A percentile compares a stretch with the other conserved stretches of the same genome.
Conservation (phyloP, 2,797 vertebrate genomes). For the Typhlichthys eigenmanni region DNA sequence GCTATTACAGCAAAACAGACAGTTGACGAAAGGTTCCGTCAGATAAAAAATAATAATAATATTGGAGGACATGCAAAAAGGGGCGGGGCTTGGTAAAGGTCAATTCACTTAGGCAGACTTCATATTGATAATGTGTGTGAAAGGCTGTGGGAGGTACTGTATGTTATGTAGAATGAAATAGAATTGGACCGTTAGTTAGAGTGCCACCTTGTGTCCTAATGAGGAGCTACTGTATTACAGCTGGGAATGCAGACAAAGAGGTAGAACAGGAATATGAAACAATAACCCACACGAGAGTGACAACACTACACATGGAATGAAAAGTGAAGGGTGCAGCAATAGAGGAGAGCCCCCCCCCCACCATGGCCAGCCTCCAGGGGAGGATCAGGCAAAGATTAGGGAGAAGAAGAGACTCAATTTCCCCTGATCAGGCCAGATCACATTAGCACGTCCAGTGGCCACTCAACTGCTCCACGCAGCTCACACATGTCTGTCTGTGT, state of each 20-base stretch:
- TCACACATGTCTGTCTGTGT: slow-evolving; percentile 54
- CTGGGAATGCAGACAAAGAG: neutral
- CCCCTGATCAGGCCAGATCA: slow-evolving; percentile 57
- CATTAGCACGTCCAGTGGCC: slow-evolving; percentile 59
- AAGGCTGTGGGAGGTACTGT: too few species aligned
- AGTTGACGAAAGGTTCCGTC: too few species aligned
- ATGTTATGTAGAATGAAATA: too few species aligned
- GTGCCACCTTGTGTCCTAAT: too few species aligned
- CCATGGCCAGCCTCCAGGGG: slow-evolving; percentile 43
- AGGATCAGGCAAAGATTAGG: slow-evolving; percentile 59
- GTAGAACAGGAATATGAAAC: neutral
- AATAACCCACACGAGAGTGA: neutral
- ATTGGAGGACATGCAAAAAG: too few species aligned
- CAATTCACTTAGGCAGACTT: too few species aligned
- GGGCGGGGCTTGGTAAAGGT: too few species aligned
- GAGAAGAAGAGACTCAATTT: slow-evolving; percentile 60
- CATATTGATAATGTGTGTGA: too few species aligned
- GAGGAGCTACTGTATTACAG: neutral
- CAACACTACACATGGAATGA: slow-evolving; percentile 1
- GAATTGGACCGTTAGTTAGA: too few species aligned
- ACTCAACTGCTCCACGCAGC: slow-evolving; percentile 55
- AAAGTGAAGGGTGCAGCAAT: slow-evolving; percentile 29
- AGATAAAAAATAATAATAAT: too few species aligned
- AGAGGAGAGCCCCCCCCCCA: slow-evolving; percentile 17
- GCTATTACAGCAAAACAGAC: too few species aligned